Evolutionary conservation across 2,888 invertebrate genomes (phyloP).

Genomic region (Dynastes tityus): DNA sequence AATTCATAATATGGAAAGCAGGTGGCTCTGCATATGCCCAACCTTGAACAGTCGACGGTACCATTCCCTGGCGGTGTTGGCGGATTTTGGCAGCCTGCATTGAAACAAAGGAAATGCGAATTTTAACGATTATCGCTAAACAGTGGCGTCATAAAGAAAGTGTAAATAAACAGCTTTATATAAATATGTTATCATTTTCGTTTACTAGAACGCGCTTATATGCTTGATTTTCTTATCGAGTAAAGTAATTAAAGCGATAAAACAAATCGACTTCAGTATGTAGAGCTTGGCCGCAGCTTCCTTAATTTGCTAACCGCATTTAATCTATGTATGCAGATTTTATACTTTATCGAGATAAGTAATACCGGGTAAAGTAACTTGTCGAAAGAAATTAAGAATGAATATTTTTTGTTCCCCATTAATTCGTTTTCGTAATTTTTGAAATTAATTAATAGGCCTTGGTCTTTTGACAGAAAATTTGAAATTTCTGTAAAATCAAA

Average conservation of each 20-base stretch:
- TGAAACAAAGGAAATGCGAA: slow-evolving; percentile 17
- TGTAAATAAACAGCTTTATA: neutral
- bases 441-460: too few species aligned
- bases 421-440: too few species aligned
- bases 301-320: slow-evolving; percentile 42
- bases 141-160: neutral
- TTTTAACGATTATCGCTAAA: slow-evolving; percentile 34
- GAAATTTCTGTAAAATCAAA: too few species aligned
- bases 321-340: slow-evolving; percentile 1
- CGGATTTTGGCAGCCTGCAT: slow-evolving; percentile 63
- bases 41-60: slow-evolving; percentile 65
- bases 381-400: neutral
- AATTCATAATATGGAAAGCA: slow-evolving; percentile 73
- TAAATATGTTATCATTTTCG: neutral
- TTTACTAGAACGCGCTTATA: neutral
- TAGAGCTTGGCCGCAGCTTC: slow-evolving; percentile 33
- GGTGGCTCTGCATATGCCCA: slow-evolving; percentile 72
- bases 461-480: too few species aligned
- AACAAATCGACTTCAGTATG: neutral
- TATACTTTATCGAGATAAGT: neutral
- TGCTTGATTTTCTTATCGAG: slow-evolving; percentile 3
- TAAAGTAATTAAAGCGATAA: slow-evolving; percentile 9
- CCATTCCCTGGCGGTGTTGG: slow-evolving; percentile 66
- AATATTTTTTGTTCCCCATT: too few species aligned
- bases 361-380: neutral